These are phyloP conservation scores for Macrochelys suwanniensis DNA, from an alignment of 2,797 vertebrate genomes.

Conservation along the genomic window DNA sequence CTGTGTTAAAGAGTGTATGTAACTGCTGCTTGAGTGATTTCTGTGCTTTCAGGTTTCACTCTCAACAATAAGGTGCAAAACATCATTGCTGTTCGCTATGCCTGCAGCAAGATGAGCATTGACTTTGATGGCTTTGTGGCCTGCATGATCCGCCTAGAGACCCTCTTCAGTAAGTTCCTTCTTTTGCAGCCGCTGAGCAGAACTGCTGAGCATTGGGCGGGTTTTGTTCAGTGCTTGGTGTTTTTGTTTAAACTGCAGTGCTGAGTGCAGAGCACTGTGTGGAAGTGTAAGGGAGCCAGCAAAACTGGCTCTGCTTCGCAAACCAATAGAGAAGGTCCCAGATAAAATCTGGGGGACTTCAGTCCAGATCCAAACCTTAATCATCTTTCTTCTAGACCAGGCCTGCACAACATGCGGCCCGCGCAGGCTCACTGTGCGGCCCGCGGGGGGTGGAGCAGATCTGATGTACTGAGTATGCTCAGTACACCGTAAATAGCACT, in stretches of 20 bases:
- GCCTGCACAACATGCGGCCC: too few relatives aligned
- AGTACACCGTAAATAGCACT: too few relatives aligned
- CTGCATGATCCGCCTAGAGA: slow-evolving; percentile 90
- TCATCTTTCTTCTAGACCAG: neutral
- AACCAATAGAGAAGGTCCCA: neutral
- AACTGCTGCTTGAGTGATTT: neutral
- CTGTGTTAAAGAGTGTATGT: neutral
- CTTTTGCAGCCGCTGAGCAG: neutral
- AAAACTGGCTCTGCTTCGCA: neutral
- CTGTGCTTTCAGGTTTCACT: slow-evolving; percentile 83
- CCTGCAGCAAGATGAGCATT: slow-evolving; percentile 82
- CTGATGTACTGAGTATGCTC: too few relatives aligned
- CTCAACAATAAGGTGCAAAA: slow-evolving; percentile 85
- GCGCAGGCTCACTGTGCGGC: too few relatives aligned
- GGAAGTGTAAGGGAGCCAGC: neutral
- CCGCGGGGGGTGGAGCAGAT: too few relatives aligned
- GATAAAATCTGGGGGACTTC: neutral
- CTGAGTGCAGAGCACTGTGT: neutral
- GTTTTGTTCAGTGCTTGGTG: accelerated
- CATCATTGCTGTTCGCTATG: slow-evolving; percentile 82
- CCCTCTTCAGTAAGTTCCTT: slow-evolving; percentile 89
- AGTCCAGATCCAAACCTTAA: neutral
- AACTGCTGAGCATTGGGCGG: neutral
- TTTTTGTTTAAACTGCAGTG: neutral
- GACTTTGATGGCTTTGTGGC: slow-evolving; percentile 90